Conservation (phyloP, 1,140 invertebrate genomes). For the Cyclargus thomasi region DNA sequence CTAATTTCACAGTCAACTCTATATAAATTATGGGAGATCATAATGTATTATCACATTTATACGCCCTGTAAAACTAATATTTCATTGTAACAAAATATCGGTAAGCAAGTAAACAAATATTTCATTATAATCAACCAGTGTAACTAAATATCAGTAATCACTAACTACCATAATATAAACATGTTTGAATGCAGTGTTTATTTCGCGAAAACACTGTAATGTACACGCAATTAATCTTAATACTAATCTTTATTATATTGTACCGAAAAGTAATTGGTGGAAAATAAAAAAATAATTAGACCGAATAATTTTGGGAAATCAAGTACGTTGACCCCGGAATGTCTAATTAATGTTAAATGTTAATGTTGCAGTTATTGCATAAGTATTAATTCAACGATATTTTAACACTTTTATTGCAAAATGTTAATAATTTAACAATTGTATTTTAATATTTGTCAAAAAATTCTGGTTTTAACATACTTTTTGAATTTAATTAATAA, state of each 20-base stretch:
- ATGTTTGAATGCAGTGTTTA: no score
- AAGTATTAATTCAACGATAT: background rate
- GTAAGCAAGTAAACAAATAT: no score
- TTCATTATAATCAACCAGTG: no score
- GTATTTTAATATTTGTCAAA: background rate
- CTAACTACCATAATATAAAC: no score
- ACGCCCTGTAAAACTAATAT: no score
- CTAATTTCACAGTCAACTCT: no score
- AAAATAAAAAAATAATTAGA: background rate
- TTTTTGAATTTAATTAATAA: no score
- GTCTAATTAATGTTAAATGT: background rate
- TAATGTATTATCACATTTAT: no score
- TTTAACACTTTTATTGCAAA: background rate
- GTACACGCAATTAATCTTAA: background rate
- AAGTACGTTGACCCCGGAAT: slow-evolving; percentile 3
- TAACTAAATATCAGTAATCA: no score
- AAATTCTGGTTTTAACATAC: background rate
- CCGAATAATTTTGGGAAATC: slow-evolving; percentile 4
- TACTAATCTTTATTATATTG: background rate
- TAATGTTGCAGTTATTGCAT: background rate
- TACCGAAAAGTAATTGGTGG: background rate
- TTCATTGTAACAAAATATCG: no score
- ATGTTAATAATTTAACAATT: background rate
- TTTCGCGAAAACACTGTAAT: background rate
- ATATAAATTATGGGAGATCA: no score